Evolutionary conservation across 1,140 invertebrate genomes (phyloP).

Genomic region (Oryctes rhinoceros): DNA sequence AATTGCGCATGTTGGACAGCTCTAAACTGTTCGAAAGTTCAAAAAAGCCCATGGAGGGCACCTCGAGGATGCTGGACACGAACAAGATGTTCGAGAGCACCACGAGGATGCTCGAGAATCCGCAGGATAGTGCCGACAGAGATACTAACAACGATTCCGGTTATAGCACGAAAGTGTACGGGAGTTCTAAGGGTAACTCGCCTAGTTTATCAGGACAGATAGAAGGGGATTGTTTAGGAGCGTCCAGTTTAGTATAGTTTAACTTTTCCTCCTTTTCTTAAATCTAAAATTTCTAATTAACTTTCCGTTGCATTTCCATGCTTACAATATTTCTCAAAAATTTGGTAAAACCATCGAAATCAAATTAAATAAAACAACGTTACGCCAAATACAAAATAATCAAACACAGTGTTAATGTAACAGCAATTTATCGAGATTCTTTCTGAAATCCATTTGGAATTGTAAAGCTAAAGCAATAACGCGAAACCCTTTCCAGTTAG

Average conservation of each 20-base stretch:
- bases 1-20: slow-evolving; percentile 55
- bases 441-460: too few relatives aligned
- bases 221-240: slow-evolving; percentile 57
- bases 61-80: slow-evolving; percentile 53
- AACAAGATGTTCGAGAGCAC: slow-evolving; percentile 53
- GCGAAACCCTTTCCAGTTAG: too few relatives aligned
- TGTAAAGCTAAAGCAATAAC: too few relatives aligned
- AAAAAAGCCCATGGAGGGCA: slow-evolving; percentile 45
- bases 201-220: slow-evolving; percentile 75
- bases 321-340: too few relatives aligned
- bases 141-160: slow-evolving; percentile 81
- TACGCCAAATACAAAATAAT: too few relatives aligned
- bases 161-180: slow-evolving; percentile 80
- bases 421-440: too few relatives aligned
- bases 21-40: slow-evolving; percentile 48
- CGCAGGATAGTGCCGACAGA: slow-evolving; percentile 62
- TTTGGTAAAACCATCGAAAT: too few relatives aligned
- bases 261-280: neutral
- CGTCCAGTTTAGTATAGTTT: slow-evolving; percentile 57
- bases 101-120: slow-evolving; percentile 53
- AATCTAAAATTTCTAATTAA: too few relatives aligned
- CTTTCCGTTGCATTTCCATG: too few relatives aligned
- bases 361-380: too few relatives aligned
- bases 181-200: slow-evolving; percentile 78
- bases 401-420: too few relatives aligned